Evolutionary conservation across 1,140 invertebrate species (phyloP), one percentile per base, ranked within the genome.

Genomic region (Drosophila takahashii): DNA sequence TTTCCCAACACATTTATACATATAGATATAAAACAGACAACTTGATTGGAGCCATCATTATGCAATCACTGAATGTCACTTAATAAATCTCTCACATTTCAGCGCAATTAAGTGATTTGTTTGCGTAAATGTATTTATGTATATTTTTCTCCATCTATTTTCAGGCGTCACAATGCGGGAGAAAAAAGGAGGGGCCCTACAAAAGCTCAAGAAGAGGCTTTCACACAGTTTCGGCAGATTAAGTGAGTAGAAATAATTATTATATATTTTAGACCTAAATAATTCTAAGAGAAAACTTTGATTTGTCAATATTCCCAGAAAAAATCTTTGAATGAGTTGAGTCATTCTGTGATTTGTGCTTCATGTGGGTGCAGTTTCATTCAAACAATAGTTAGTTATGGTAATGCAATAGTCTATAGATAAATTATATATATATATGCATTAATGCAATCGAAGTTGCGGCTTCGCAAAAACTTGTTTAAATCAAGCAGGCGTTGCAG

Each of bases 201-300:
- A 98, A 92, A 97, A 97, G 93, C 94, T 98, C 85, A 97, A 96
- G 93, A 97, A 97, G 94, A 95, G 97, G 92, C 95, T 98, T 85
- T 97, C 96, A 87, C 96, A 97, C 92, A 97, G 96, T 93, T 97
- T 98, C 93, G 96, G 97, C 92, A 95, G 97, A 95, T 94, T 98
- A 94, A 96, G 97, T 98, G 94, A 97, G 96, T 96, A 93, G 4
- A 34, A 47, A 36, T 27, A 50, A n/a, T 7, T 5, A 22, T 48
- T 13, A 26, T 15, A 6, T 13, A 4, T 4, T 13, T 11, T n/a
- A n/a, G 8, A 27, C 0, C 11, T 3, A 22, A 32, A 29, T 10
- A 51, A 18, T 44, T 44, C 18, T 6, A 34, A 36, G 18, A 26
- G 2, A 36, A 36, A 32, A 9, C n/a, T 11, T 36, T 56, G 39